A percentile compares a stretch with the other conserved stretches of the same genome.
Conservation (phyloP, 2,113 vertebrate species). For the Tauraco erythrolophus region DNA sequence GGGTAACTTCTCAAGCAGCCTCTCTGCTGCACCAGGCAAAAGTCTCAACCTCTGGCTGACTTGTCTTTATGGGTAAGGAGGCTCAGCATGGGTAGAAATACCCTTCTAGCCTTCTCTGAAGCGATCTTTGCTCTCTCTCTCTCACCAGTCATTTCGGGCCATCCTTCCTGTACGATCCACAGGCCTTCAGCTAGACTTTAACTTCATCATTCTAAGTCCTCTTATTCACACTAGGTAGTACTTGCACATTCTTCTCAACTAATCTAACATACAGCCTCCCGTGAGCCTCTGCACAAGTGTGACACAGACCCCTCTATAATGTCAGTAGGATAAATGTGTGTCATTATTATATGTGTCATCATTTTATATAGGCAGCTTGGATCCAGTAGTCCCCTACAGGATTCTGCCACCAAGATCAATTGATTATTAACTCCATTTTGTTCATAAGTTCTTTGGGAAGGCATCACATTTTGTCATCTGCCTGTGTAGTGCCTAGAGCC, state of each 20-base stretch:
- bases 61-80: background rate
- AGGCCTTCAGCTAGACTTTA: background rate
- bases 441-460: constrained; percentile 12
- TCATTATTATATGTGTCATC: background rate
- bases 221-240: background rate
- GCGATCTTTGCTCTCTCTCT: background rate
- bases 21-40: background rate
- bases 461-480: constrained; percentile 35
- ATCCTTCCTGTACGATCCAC: background rate
- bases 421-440: background rate
- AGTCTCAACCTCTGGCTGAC: background rate
- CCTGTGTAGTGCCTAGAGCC: constrained; percentile 21
- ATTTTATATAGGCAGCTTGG: background rate
- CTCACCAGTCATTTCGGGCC: background rate
- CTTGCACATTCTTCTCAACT: background rate
- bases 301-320: too few species aligned
- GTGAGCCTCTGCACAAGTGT: background rate
- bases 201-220: background rate
- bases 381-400: background rate
- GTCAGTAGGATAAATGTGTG: background rate
- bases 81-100: background rate
- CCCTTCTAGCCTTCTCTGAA: background rate
- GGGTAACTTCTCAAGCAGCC: background rate
- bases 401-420: background rate
- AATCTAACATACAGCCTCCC: background rate